phyloP scores from a whole-genome alignment of 2,113 vertebrate species.

The Ophiodon elongatus region DNA sequence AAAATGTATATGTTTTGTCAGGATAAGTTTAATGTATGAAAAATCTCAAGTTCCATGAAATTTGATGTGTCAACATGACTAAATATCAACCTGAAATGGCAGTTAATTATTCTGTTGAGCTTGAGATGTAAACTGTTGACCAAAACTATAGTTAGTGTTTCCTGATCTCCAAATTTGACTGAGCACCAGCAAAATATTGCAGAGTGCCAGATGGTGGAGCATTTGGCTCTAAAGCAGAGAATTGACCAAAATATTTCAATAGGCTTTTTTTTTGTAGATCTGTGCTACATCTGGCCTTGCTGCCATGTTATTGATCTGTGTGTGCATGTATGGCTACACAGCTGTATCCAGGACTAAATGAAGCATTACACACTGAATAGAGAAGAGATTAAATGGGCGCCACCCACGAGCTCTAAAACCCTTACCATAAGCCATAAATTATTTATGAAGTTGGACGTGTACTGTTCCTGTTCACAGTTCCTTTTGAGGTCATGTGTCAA shows the following conservation, averaged over 20 bases:
- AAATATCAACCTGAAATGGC: background rate
- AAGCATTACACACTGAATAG: constrained; percentile 11
- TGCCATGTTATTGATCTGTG: constrained; percentile 32
- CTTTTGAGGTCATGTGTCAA: background rate
- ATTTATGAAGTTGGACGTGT: background rate
- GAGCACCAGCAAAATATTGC: too few relatives aligned
- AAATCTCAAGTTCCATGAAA: background rate
- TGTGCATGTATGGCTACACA: background rate
- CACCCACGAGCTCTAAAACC: background rate
- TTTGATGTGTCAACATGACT: background rate
- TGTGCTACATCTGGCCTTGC: background rate
- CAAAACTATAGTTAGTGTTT: background rate
- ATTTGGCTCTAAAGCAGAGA: constrained; percentile 25
- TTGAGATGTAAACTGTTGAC: background rate
- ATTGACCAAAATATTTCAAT: constrained; percentile 32
- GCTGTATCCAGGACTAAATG: background rate
- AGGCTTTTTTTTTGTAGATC: background rate
- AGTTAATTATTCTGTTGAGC: background rate
- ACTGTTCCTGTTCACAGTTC: background rate
- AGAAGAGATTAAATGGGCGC: background rate
- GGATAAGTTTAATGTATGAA: background rate
- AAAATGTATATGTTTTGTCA: background rate
- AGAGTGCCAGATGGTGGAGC: background rate
- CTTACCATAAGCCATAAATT: background rate
- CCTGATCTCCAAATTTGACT: background rate